A percentile compares a stretch with the other conserved stretches of the same genome.
phyloP scores from a whole-genome alignment of 2,888 invertebrate species.

The Pollenia griseotomentosa region DNA sequence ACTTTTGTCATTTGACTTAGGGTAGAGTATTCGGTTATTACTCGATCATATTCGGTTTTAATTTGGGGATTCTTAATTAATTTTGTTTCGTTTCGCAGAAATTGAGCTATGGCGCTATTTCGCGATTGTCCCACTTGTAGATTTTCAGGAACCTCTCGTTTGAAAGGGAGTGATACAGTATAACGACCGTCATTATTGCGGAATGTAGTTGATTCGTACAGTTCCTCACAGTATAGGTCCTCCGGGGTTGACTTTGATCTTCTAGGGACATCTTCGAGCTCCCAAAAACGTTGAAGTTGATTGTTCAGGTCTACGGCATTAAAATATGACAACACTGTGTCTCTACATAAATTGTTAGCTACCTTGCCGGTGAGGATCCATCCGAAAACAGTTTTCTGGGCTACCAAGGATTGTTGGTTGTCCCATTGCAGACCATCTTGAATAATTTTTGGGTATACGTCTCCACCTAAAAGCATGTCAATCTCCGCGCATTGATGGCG shows the following conservation, averaged over 20 bases:
- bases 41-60: not conserved
- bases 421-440: not conserved
- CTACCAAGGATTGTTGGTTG: not conserved
- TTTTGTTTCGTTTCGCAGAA: not conserved
- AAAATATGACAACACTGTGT: not conserved
- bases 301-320: not conserved
- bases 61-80: not conserved
- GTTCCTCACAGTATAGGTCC: slow-evolving; percentile 14
- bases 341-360: not conserved
- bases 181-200: not conserved
- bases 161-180: slow-evolving; percentile 26
- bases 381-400: slow-evolving; percentile 22
- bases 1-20: slow-evolving; percentile 8
- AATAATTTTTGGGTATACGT: not conserved
- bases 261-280: not conserved
- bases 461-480: not conserved
- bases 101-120: not conserved
- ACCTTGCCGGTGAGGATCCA: slow-evolving; percentile 31
- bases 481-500: not conserved
- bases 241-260: not conserved
- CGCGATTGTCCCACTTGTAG: not conserved
- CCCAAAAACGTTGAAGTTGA: not conserved
- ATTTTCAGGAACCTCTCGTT: not conserved
- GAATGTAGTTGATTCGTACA: slow-evolving; percentile 15
- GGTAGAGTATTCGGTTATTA: slow-evolving; percentile 2